These are phyloP conservation scores for Hozukius guyotensis DNA, from an alignment of 2,797 vertebrate genomes.

Conservation along the genomic window DNA sequence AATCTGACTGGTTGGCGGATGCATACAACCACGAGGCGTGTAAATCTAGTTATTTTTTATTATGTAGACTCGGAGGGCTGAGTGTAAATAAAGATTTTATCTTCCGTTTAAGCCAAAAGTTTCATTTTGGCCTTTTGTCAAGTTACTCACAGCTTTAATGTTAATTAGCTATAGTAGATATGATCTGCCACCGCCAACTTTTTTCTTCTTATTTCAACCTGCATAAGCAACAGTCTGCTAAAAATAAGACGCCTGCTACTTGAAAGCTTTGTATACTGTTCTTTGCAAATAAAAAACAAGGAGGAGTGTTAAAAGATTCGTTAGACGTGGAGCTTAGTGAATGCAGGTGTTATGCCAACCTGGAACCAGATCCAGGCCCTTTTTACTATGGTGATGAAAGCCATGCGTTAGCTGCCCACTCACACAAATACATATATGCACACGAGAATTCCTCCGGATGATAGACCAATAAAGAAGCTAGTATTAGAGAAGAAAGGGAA, in stretches of 20 bases:
- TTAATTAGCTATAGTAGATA: background rate
- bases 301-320: background rate
- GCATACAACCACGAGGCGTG: background rate
- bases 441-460: background rate
- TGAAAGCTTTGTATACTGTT: background rate
- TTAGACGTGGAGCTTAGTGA: background rate
- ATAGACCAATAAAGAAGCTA: background rate
- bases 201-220: background rate
- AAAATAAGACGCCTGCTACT: background rate
- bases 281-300: background rate
- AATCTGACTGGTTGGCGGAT: background rate
- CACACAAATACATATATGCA: background rate
- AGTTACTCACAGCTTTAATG: background rate
- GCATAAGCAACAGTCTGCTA: background rate
- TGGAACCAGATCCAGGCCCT: background rate
- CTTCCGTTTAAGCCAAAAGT: background rate
- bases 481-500: background rate
- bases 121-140: background rate
- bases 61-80: rapidly evolving
- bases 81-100: background rate
- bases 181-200: rapidly evolving
- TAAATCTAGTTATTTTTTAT: background rate
- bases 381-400: background rate
- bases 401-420: background rate
- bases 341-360: background rate